phyloP scores from a whole-genome alignment of 2,888 invertebrate species.

The Caenorhabditis uteleia region DNA sequence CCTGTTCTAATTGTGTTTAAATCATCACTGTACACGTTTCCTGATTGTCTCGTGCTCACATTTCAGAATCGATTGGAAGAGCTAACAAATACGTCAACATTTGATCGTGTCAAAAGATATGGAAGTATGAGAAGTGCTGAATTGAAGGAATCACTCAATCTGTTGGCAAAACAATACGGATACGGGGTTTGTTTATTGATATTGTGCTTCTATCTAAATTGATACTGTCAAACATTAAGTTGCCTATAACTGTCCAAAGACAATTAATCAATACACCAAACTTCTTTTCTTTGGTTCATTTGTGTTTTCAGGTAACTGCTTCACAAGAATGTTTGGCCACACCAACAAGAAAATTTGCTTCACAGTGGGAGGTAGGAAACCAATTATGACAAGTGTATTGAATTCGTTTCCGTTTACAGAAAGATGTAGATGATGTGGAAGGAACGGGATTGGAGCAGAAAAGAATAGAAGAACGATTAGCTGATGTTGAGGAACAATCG shows the following conservation, averaged over 20 bases:
- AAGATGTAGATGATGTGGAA: conserved; percentile 51
- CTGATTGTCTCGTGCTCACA: conserved; percentile 16
- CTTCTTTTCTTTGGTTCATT: not conserved
- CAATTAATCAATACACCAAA: conserved; percentile 1
- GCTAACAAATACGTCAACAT: conserved; percentile 22
- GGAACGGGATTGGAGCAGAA: conserved; percentile 41
- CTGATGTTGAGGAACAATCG: conserved; percentile 39
- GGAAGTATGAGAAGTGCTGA: conserved; percentile 65
- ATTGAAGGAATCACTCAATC: conserved; percentile 56
- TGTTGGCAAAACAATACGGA: conserved; percentile 49
- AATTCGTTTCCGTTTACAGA: conserved; percentile 8
- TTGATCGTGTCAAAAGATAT: conserved; percentile 60
- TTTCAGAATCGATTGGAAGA: conserved; percentile 24
- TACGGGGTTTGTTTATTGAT: conserved; percentile 28
- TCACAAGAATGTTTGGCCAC: conserved; percentile 13
- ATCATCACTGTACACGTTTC: not conserved
- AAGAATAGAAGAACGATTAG: conserved; percentile 35
- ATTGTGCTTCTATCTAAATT: not conserved
- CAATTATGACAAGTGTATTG: not conserved
- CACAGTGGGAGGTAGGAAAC: conserved; percentile 47
- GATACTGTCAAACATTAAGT: not conserved
- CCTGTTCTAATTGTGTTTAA: conserved; percentile 14
- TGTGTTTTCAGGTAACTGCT: conserved; percentile 6
- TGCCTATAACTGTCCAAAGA: not conserved
- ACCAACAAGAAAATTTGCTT: conserved; percentile 48